Percentiles rank a stretch among this genome's conserved stretches.
Conservation (phyloP, 2,888 invertebrate species). For the Epirrhoe tristata region DNA sequence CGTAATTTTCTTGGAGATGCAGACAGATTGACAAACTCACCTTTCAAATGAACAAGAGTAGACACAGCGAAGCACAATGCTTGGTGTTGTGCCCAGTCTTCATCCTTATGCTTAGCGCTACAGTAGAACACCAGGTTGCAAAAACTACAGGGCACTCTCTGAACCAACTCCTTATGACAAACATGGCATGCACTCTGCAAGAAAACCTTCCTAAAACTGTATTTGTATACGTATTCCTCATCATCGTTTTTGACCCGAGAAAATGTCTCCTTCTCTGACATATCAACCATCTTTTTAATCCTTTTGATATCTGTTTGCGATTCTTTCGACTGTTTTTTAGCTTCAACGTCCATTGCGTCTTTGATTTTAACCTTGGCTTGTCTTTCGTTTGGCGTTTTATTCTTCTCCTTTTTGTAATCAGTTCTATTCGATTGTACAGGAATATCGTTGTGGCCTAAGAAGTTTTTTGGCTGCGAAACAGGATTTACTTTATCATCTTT, state of each 20-base stretch:
- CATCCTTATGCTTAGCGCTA: slow-evolving; percentile 84
- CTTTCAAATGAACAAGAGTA: slow-evolving; percentile 84
- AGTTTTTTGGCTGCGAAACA: slow-evolving; percentile 83
- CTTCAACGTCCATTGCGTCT: slow-evolving; percentile 67
- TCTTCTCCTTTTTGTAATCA: slow-evolving; percentile 81
- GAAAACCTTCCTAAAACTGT: slow-evolving; percentile 88
- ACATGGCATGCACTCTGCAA: slow-evolving; percentile 85
- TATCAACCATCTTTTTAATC: slow-evolving; percentile 51
- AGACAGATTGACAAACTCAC: too few species aligned
- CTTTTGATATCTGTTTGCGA: slow-evolving; percentile 66
- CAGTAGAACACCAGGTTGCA: slow-evolving; percentile 89
- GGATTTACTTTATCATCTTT: slow-evolving; percentile 58
- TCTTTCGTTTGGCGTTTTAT: slow-evolving; percentile 73
- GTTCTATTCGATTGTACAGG: slow-evolving; percentile 83
- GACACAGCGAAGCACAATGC: slow-evolving; percentile 86
- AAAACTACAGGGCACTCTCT: slow-evolving; percentile 70
- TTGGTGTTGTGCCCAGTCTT: slow-evolving; percentile 85
- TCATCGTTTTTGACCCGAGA: slow-evolving; percentile 79
- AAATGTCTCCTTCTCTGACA: slow-evolving; percentile 55
- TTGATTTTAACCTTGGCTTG: slow-evolving; percentile 78
- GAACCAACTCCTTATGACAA: slow-evolving; percentile 72
- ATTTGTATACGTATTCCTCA: slow-evolving; percentile 87
- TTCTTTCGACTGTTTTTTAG: slow-evolving; percentile 61
- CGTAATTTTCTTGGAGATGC: too few species aligned
- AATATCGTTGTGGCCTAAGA: slow-evolving; percentile 81